Base-by-base conservation (phyloP, 1,140 invertebrate species). In the Brachionus manjavacas region DNA sequence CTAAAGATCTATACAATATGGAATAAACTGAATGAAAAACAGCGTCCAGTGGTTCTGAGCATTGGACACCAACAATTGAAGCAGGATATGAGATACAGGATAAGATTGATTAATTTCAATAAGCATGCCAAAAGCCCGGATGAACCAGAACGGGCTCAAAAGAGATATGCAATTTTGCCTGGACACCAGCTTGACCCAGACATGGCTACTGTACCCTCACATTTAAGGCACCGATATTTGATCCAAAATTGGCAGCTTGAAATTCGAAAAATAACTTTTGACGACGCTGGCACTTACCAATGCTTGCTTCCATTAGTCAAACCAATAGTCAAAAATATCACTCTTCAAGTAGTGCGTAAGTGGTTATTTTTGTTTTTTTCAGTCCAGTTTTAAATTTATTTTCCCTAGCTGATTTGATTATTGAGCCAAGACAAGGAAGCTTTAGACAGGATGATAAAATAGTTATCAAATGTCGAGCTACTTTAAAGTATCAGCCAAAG, bases 321-420 rank as follows among this genome's bases (percentile, higher is more conserved):
- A 25, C 79, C 79, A 12, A 43, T 81, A 6, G 41, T 41, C 8
- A 81, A 60, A 81, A 81, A 81, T 81, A 81, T 81, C 1, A 81
- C 79, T n/a, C 79, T 81, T 20, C 79, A 81, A 81, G 79, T 81
- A 28, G 60, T 81, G 60, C 79, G 79, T 81, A 81, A 81, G 79
- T 49, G 49, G 43, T 68, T 81, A 35, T n/a, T 64, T 64, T 35
- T 6, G 31, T 8, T 68, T 25, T 3, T 41, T 20, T 39, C 11
- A 35, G 31, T 35, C 31, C 31, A 35, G 31, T 35, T 52, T 76
- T 6, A 25, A 52, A 76, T 3, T 49, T 20, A 16, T 41, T 64
- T 60, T n/a, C 35, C n/a, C 16, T 39, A 81, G 79, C 79, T 4
- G 79, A 81, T 81, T 14, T 81, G 1, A 14, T 43, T 9, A 81